Evolutionary conservation across 2,113 vertebrate genomes (phyloP), one percentile per base, ranked within the genome.

Genomic region (Coregonus clupeaformis): DNA sequence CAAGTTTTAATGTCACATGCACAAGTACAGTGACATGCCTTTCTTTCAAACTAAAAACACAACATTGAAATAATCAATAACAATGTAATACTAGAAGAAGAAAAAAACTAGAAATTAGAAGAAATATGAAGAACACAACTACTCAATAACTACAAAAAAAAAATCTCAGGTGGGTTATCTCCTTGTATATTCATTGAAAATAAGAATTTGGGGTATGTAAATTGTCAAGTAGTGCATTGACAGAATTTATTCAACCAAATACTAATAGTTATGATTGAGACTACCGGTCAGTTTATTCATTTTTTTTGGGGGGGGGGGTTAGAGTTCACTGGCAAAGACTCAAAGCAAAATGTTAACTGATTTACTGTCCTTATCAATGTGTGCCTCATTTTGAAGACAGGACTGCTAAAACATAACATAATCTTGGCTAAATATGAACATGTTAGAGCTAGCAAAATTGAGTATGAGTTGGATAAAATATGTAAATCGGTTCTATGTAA

Each of bases 231-330:
- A 76, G 24, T 18, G 67, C 71, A 12, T 30, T 60, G 68, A 30
- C 27, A 32, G 6, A 14, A 60, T 72, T 55, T 49, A 14, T 49
- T 49, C 47, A 4, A 49, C 16, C 14, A 52, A 60, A 60, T 22
- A 60, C 12, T 52, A 14, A 16, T 5, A 5, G 12, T 52, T 3
- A 52, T 18, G 16, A 70, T 12, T 1, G 22, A 71, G 63, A 74
- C 57, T 45, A 36, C 77, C 42, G 72, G 73, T 68, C 75, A 70
- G 71, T 73, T 60, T 5, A 36, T 77, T 82, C 47, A 25, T 76
- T 83, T 74, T 87, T 86, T 85, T 86, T 82, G 49, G 49, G 4
- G 3, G 13, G 4, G 5, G 18, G 18, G 52, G 13, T 55, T 20
- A 18, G 16, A 55, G 52, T 5, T 18, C 52, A 55, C 52, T 20